Percentiles rank a stretch among this genome's conserved stretches.
Evolutionary conservation across 2,888 invertebrate species (phyloP).

Genomic region (Dolomedes plantarius): DNA sequence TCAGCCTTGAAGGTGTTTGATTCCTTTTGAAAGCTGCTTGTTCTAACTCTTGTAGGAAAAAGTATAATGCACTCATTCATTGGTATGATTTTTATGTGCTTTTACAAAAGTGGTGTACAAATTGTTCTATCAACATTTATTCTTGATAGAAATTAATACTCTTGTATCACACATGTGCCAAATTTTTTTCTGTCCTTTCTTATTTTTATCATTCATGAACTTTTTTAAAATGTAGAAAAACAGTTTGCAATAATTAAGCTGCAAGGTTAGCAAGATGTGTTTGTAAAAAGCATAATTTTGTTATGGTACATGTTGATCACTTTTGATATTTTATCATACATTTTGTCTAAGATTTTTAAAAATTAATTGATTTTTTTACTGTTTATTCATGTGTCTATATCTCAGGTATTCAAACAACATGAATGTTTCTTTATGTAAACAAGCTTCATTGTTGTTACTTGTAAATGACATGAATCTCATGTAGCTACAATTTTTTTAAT

Average conservation of each 20-base stretch:
- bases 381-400: no score
- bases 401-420: no score
- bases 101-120: slow-evolving; percentile 3
- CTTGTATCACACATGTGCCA: slow-evolving; percentile 45
- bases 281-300: slow-evolving; percentile 21
- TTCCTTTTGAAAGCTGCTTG: slow-evolving; percentile 26
- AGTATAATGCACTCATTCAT: background rate
- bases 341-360: background rate
- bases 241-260: slow-evolving; percentile 23
- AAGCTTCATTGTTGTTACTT: no score
- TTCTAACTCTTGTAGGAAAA: background rate
- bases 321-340: background rate
- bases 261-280: slow-evolving; percentile 33
- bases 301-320: slow-evolving; percentile 43
- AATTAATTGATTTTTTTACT: no score
- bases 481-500: no score
- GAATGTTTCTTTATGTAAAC: no score
- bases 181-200: slow-evolving; percentile 39
- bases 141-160: slow-evolving; percentile 28
- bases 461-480: no score
- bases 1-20: background rate
- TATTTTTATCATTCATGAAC: background rate
- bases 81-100: slow-evolving; percentile 14
- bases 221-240: slow-evolving; percentile 2
- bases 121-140: slow-evolving; percentile 19